Evolutionary conservation across 2,113 vertebrate species (phyloP), one percentile per base, ranked within the genome.

Genomic region (Leuciscus idus): DNA sequence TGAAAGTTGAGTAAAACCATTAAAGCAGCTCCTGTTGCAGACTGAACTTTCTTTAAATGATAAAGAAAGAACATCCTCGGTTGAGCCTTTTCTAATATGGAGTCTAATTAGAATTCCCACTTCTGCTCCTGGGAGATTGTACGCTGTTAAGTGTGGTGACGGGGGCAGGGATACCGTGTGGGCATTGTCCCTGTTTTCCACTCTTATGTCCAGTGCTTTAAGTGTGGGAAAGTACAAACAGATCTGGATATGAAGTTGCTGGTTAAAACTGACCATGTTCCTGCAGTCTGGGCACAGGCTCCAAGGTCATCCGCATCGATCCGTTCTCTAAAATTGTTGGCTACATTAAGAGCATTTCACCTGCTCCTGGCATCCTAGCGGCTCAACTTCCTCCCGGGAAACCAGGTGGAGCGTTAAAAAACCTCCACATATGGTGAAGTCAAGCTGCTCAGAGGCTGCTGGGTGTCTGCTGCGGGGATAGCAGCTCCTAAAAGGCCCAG

Each of bases 321-420:
- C 96, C 97, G 84, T 95, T 97, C 95, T 95, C 93, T 95, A 96
- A 97, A 98, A 98, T 96, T 95, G 96, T 97, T 97, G 98, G 96
- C 96, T 96, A 97, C 96, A 98, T 99, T 99, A 98, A 98, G 97
- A 99, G 97, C 97, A 98, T 98, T 99, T 99, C 98, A 99, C 98
- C 98, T 99, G 98, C 97, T 96, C 98, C 96, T 95, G 94, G 96
- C 96, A 93, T 98, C 98, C 97, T 97, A 96, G 96, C 92, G 96
- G 98, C 96, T 96, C 93, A 76, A 86, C 86, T 95, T 95, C 95
- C 98, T 96, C 95, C 64, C 95, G 94, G 97, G 97, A 96, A 97
- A 96, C 79, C 95, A 97, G 97, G 97, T 97, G 96, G 95, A 98
- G 97, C 97, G 57, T 77, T 68, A 83, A 94, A 93, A 96, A 97